A percentile compares a stretch with the other conserved stretches of the same genome.
phyloP scores from a whole-genome alignment of 2,797 vertebrate species.

The Spinus pinus region DNA sequence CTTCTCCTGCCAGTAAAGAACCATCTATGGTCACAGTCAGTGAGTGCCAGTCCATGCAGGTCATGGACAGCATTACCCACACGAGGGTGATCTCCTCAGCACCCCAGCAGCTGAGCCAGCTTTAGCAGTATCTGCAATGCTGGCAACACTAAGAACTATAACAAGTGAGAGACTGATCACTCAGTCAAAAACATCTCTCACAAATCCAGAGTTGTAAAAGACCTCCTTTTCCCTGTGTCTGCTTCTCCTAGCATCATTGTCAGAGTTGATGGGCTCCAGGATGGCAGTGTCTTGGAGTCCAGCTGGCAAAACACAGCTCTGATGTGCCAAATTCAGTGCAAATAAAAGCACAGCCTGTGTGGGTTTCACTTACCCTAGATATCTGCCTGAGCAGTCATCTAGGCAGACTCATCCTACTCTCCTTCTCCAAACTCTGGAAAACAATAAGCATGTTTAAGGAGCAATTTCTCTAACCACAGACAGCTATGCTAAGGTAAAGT shows the following conservation, averaged over 20 bases:
- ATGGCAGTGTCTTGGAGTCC: background rate
- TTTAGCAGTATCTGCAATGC: background rate
- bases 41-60: background rate
- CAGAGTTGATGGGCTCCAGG: background rate
- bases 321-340: background rate
- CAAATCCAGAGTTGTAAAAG: background rate
- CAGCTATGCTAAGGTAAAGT: background rate
- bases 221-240: background rate
- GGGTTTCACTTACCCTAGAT: background rate
- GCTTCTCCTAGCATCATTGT: background rate
- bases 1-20: background rate
- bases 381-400: background rate
- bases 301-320: background rate
- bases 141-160: background rate
- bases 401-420: background rate
- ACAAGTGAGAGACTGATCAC: background rate
- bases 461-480: background rate
- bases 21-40: background rate
- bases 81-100: background rate
- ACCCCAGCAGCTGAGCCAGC: background rate
- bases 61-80: background rate
- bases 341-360: background rate
- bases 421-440: background rate
- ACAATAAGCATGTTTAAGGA: background rate
- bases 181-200: background rate